phyloP scores from a whole-genome alignment of 1,140 invertebrate genomes.

The Procambarus virginalis region DNA sequence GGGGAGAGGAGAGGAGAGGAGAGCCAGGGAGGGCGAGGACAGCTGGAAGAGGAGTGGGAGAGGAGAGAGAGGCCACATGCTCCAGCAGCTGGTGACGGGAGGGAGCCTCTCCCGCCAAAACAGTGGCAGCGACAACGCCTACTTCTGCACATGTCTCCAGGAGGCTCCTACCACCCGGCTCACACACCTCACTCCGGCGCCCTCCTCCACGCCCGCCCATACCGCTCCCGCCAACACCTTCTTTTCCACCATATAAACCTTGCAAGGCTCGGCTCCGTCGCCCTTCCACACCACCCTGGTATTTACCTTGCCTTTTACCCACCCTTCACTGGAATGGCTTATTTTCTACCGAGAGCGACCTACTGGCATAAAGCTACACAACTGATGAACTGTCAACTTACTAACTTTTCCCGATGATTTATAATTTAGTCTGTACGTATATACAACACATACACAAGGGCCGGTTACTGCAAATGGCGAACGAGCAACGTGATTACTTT shows the following conservation, averaged over 20 bases:
- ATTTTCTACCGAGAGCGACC: conserved; percentile 10
- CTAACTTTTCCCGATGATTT: conserved; percentile 43
- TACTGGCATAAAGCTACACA: conserved; percentile 13
- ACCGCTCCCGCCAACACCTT: background rate
- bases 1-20: background rate
- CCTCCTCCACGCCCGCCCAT: background rate
- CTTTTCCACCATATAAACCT: conserved; percentile 17
- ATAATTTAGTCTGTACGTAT: conserved; percentile 44
- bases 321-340: background rate
- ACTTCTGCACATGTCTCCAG: background rate
- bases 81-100: conserved; percentile 39
- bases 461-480: conserved; percentile 61
- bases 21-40: background rate
- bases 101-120: conserved; percentile 52
- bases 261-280: conserved; percentile 1
- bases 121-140: conserved; percentile 18
- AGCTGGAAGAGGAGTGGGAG: background rate
- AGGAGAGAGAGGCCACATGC: conserved; percentile 5
- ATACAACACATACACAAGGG: conserved; percentile 48
- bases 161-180: too few species aligned
- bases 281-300: background rate
- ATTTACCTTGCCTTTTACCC: background rate
- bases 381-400: conserved; percentile 53
- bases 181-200: background rate
- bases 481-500: conserved; percentile 56